phyloP scores from a whole-genome alignment of 1,140 invertebrate genomes.

The Brachionus manjavacas region DNA sequence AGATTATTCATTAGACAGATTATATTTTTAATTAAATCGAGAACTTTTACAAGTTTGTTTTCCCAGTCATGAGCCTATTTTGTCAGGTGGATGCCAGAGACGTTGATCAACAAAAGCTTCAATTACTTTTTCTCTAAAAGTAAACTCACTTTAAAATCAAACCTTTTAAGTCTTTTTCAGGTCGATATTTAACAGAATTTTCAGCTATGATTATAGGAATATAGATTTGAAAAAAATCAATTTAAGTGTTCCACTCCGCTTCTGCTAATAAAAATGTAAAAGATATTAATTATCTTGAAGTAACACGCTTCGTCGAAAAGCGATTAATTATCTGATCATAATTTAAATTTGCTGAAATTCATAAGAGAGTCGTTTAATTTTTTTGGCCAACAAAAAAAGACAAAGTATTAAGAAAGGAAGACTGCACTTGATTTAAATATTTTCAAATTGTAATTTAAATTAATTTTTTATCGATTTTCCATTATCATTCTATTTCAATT shows the following conservation, averaged over 20 bases:
- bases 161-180: background rate
- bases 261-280: background rate
- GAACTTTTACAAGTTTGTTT: background rate
- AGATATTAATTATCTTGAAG: background rate
- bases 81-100: background rate
- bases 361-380: background rate
- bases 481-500: background rate
- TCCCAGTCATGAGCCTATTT: background rate
- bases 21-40: constrained; percentile 8
- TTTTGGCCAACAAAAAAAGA: background rate
- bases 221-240: background rate
- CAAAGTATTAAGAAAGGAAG: background rate
- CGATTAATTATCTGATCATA: background rate
- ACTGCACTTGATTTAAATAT: constrained; percentile 5
- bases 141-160: background rate
- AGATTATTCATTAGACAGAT: background rate
- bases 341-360: background rate
- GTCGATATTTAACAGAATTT: background rate
- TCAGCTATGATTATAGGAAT: background rate
- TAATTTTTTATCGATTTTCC: background rate
- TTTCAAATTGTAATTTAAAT: constrained; percentile 7
- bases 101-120: background rate
- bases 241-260: background rate
- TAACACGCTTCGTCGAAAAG: background rate
- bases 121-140: background rate